Base-by-base conservation (phyloP, 2,797 vertebrate species). In the Nasua narica region DNA sequence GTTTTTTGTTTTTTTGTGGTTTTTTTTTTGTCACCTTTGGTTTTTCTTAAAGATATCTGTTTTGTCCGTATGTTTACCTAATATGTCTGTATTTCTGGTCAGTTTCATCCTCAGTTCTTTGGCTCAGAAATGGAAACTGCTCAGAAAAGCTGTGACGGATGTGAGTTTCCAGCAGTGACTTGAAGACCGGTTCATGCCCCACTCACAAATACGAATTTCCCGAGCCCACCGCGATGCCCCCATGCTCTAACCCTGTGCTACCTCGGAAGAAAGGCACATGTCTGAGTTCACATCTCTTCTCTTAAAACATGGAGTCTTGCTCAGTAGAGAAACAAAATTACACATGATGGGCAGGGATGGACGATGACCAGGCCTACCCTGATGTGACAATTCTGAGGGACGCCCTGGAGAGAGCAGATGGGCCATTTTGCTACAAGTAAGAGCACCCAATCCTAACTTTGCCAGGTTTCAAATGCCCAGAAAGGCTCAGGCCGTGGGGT, bases 401-500 rank as follows among this genome's bases (percentile, higher is more conserved):
- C 8, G 3, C 1, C 40, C 8, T 1, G 18, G 8, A 32, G 35
- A 56, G 58, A 37, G 32, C 2, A 10, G 43, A 50, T 1, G 40
- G 32, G 50, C 25, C 23, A 1, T 27, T 52, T 10, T 23, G 9
- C 60, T 2, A 14, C 2, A 43, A 79, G 2, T 46, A 46, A 18
- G 32, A 81, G 50, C n/a, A 43, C 21, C n/a, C 43, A 21, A 50
- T 25, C 1, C 56, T 4, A 40, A 25, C 23, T 43, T n/a, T 4
- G 15, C 7, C 14, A 8, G 40, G 0, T 40, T 0, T 19, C 48
- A 48, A 43, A 4, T 48, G 29, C 32, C 13, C 8, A 16, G 62
- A 4, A 14, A 0, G 7, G n/a, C 18, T 14, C 3, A 4, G 60
- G 15, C 35, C 7, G 3, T 5, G 13, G 29, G 2, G 1, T 1